Evolutionary conservation across 2,888 invertebrate species (phyloP).

Genomic region (Serrognathus titanus): DNA sequence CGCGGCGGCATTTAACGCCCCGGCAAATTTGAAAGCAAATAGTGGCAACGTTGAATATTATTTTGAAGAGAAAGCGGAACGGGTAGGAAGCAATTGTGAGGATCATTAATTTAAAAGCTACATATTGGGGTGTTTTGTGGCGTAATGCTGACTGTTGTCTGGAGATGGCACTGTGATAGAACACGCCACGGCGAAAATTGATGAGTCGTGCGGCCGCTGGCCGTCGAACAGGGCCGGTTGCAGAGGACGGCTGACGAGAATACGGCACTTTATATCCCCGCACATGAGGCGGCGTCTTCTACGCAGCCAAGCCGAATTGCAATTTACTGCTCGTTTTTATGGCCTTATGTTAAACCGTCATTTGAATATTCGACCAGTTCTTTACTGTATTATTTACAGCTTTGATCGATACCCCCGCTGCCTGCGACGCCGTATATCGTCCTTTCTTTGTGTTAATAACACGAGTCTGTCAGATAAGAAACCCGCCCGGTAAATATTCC

Average conservation of each 20-base stretch:
- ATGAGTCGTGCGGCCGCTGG: constrained; percentile 36
- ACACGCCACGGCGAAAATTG: constrained; percentile 48
- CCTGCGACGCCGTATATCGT: no score
- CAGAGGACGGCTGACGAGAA: constrained; percentile 1
- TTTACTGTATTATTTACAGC: constrained; percentile 23
- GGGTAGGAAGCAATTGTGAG: constrained; percentile 48
- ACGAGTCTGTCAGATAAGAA: no score
- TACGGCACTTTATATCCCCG: no score
- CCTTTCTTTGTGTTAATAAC: no score
- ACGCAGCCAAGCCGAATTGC: constrained; percentile 33
- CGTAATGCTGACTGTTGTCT: constrained; percentile 51
- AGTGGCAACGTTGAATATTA: constrained; percentile 44
- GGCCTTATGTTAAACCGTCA: constrained; percentile 19
- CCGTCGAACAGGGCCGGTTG: constrained; percentile 15
- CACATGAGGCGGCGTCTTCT: constrained; percentile 12
- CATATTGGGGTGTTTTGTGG: constrained; percentile 51
- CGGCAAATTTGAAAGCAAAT: constrained; percentile 48
- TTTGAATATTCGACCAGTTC: constrained; percentile 23
- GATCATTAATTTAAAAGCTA: constrained; percentile 51
- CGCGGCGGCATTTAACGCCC: constrained; percentile 43
- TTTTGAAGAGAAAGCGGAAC: constrained; percentile 40
- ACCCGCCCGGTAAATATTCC: no score
- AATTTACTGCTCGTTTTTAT: constrained; percentile 36
- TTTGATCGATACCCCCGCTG: constrained; percentile 13
- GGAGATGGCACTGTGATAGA: constrained; percentile 52